Conservation (phyloP, 2,113 vertebrate genomes). For the Psephotus haematonotus region DNA sequence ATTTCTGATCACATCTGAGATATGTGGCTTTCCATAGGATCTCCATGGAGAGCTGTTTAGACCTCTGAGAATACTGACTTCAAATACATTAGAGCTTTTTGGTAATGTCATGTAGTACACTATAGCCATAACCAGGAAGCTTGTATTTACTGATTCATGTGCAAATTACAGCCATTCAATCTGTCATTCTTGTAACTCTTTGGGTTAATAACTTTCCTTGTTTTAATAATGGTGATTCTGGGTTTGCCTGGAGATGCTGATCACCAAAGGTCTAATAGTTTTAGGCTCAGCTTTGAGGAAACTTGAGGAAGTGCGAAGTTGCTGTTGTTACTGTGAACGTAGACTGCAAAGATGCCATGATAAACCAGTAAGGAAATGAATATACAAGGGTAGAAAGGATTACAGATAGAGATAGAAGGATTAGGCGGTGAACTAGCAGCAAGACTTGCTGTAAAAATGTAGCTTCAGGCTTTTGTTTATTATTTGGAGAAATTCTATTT, state of each 20-base stretch:
- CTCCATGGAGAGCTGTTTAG: not conserved
- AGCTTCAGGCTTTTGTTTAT: slow-evolving; percentile 67
- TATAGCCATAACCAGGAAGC: not conserved
- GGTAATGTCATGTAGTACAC: fast-evolving
- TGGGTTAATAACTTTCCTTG: not conserved
- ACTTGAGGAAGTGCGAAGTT: not conserved
- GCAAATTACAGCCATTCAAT: not conserved
- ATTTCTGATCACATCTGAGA: not conserved
- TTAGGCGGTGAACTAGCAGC: slow-evolving; percentile 44
- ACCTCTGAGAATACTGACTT: not conserved
- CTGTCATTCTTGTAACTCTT: not conserved
- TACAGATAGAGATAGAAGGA: slow-evolving; percentile 53
- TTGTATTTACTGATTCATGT: not conserved
- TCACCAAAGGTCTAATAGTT: not conserved
- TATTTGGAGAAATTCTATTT: slow-evolving; percentile 69
- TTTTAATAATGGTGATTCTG: not conserved
- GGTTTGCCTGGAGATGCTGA: not conserved
- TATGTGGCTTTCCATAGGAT: not conserved
- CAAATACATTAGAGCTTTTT: not conserved
- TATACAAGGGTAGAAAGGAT: slow-evolving; percentile 42
- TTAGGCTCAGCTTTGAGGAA: not conserved
- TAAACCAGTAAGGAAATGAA: slow-evolving; percentile 51
- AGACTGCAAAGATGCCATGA: slow-evolving; percentile 1
- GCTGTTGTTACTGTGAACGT: not conserved
- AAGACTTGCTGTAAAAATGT: slow-evolving; percentile 52